Evolutionary conservation across 1,140 invertebrate genomes (phyloP).

Genomic region (Drosophila quadrilineata): DNA sequence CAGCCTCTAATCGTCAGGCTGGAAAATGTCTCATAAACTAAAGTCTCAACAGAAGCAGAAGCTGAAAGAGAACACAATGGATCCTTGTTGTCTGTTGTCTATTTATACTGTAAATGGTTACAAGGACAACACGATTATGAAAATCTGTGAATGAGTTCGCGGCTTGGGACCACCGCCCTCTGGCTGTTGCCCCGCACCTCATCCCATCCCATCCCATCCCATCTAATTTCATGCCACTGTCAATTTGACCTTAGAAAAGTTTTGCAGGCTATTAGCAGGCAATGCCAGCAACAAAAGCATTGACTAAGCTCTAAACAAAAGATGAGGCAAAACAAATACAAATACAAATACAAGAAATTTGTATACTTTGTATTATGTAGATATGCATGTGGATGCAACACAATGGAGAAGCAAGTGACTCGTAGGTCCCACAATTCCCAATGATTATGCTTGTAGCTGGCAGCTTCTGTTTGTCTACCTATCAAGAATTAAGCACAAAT

Average conservation of each 20-base stretch:
- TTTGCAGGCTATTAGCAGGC: slow-evolving; percentile 40
- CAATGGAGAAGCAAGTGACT: background rate
- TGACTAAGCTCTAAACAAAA: slow-evolving; percentile 63
- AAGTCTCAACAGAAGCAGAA: slow-evolving; percentile 5
- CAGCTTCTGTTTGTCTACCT: background rate
- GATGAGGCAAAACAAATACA: slow-evolving; percentile 25
- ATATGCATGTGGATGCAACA: slow-evolving; percentile 41
- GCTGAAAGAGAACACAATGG: slow-evolving; percentile 17
- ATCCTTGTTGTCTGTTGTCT: slow-evolving; percentile 25
- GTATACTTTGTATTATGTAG: slow-evolving; percentile 52
- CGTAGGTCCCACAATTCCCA: background rate
- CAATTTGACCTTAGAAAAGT: slow-evolving; percentile 61
- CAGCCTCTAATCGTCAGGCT: background rate
- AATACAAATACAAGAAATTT: slow-evolving; percentile 35
- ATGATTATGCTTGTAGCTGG: too few species aligned
- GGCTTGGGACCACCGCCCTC: slow-evolving; percentile 5
- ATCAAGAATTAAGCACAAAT: background rate
- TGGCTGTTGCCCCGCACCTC: too few species aligned
- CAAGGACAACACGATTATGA: slow-evolving; percentile 66
- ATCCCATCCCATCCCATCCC: too few species aligned
- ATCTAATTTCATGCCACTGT: slow-evolving; percentile 33
- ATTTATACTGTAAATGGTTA: slow-evolving; percentile 60
- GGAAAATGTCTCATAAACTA: background rate
- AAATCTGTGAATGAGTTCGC: slow-evolving; percentile 47
- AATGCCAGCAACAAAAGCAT: slow-evolving; percentile 58